Percentiles rank a stretch among this genome's conserved stretches.
Conservation (phyloP, 2,888 invertebrate species). For the Auanema freiburgensis region DNA sequence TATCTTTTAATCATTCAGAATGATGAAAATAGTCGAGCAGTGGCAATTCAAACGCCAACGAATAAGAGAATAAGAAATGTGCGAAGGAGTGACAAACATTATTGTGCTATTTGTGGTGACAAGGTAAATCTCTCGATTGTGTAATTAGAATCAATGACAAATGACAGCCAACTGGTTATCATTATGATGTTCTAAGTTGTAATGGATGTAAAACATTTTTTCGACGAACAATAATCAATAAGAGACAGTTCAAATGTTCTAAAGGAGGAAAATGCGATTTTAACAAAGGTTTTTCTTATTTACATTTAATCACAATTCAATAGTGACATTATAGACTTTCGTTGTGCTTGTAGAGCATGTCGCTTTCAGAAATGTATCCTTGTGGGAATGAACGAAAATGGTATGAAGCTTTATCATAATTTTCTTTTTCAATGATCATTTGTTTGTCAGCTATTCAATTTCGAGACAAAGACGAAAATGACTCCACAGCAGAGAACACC, state of each 20-base stretch:
- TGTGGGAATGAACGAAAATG: slow-evolving; percentile 44
- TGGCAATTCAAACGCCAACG: no score
- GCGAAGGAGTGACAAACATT: slow-evolving; percentile 42
- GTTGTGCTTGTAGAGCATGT: slow-evolving; percentile 50
- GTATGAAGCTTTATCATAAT: no score
- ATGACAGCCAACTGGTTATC: slow-evolving; percentile 50
- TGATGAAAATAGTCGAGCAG: no score
- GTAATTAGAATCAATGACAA: slow-evolving; percentile 8
- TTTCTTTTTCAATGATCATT: no score
- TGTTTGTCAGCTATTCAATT: no score
- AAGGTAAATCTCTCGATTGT: slow-evolving; percentile 7
- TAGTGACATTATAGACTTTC: slow-evolving; percentile 47
- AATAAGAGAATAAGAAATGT: slow-evolving; percentile 30
- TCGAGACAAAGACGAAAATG: no score
- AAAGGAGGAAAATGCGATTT: slow-evolving; percentile 48
- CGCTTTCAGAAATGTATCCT: slow-evolving; percentile 46
- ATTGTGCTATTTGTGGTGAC: slow-evolving; percentile 51
- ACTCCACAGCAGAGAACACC: no score
- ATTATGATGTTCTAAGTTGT: slow-evolving; percentile 50
- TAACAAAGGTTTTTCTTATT: slow-evolving; percentile 35
- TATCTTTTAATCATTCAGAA: no score
- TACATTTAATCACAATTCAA: no score
- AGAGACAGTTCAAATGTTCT: slow-evolving; percentile 36
- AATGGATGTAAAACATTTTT: slow-evolving; percentile 56
- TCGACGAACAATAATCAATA: slow-evolving; percentile 43